Conservation (phyloP, 2,113 vertebrate species). For the Rhea pennata region DNA sequence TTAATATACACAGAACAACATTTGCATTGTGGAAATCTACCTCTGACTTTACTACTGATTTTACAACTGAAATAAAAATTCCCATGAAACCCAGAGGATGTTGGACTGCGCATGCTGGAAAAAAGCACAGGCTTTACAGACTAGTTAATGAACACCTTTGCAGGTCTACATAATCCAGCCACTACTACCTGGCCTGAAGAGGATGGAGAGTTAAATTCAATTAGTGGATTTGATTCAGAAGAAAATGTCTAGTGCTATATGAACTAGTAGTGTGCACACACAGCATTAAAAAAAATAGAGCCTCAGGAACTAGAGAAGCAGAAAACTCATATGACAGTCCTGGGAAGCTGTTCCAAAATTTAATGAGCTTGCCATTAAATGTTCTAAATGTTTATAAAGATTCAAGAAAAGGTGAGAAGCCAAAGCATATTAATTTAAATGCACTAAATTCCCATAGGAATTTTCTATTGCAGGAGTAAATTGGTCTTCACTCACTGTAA, state of each 20-base stretch:
- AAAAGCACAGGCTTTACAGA: not conserved
- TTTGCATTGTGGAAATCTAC: not conserved
- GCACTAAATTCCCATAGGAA: not conserved
- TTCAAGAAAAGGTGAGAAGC: constrained; percentile 22
- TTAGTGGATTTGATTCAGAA: not conserved
- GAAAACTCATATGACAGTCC: not conserved
- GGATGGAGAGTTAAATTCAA: not conserved
- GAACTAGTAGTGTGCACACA: not conserved
- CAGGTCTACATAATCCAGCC: not conserved
- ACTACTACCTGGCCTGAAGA: not conserved
- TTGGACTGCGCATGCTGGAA: not conserved
- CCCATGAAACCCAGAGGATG: not conserved
- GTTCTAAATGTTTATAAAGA: not conserved
- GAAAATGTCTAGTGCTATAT: not conserved
- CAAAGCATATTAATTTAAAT: constrained; percentile 20
- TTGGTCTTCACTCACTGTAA: constrained; percentile 38
- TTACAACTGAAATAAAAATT: not conserved
- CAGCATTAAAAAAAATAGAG: not conserved
- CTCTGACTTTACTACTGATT: not conserved
- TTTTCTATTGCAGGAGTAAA: constrained; percentile 5
- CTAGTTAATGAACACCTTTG: not conserved
- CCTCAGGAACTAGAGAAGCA: constrained; percentile 35
- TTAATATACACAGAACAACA: not conserved
- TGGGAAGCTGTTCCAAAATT: not conserved
- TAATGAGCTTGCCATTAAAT: not conserved